Percentiles rank a stretch among this genome's conserved stretches.
These are phyloP conservation scores for Procambarus clarkii DNA, from an alignment of 1,140 invertebrate species.

Conservation along the genomic window DNA sequence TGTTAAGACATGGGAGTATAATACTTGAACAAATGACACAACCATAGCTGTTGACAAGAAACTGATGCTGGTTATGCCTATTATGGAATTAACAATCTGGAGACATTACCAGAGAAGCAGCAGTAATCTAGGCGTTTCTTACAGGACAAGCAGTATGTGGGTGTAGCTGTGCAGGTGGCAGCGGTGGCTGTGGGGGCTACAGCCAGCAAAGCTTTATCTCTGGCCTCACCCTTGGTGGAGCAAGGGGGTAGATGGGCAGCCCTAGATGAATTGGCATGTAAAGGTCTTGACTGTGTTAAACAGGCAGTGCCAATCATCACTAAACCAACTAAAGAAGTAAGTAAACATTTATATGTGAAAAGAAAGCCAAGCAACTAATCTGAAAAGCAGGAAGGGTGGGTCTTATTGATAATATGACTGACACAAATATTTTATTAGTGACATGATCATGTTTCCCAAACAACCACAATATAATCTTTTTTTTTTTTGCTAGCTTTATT, in stretches of 20 bases:
- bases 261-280: conserved; percentile 19
- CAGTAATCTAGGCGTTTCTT: neutral
- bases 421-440: no score
- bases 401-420: no score
- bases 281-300: conserved; percentile 4
- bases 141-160: conserved; percentile 16
- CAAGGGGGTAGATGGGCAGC: neutral
- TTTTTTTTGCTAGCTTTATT: no score
- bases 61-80: no score
- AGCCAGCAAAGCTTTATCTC: neutral
- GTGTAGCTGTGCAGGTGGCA: conserved; percentile 2
- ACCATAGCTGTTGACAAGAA: no score
- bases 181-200: neutral
- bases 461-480: no score
- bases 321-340: conserved; percentile 11
- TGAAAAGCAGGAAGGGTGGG: no score
- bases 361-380: no score
- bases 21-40: no score
- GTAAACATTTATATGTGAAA: neutral
- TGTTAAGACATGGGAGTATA: no score
- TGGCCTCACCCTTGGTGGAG: conserved; percentile 1
- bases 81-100: neutral
- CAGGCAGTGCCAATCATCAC: conserved; percentile 15
- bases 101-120: neutral
- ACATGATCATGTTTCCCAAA: no score